These are phyloP conservation scores for Antrozous pallidus DNA, from an alignment of 2,797 vertebrate genomes.

Conservation along the genomic window DNA sequence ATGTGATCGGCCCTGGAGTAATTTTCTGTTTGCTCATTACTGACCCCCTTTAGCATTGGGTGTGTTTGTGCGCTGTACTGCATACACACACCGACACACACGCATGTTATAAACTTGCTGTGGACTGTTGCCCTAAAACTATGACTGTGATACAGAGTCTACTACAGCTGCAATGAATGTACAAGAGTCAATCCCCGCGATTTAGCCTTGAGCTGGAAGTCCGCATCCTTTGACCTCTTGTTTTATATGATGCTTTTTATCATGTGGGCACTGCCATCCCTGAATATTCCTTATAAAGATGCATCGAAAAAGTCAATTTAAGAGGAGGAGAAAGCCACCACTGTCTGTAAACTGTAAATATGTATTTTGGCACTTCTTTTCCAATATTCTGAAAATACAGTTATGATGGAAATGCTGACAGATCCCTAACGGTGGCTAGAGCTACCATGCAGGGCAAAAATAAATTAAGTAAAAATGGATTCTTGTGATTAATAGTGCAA, in stretches of 20 bases:
- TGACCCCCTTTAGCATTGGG: background rate
- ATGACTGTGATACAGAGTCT: conserved; percentile 13
- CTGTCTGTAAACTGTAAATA: conserved; percentile 74
- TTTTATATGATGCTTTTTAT: conserved; percentile 46
- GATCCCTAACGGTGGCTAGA: conserved; percentile 39
- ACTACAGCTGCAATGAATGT: background rate
- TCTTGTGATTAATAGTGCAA: conserved; percentile 67
- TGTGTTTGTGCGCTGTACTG: conserved; percentile 36
- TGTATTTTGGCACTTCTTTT: conserved; percentile 65
- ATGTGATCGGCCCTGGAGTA: background rate
- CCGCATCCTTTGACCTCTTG: conserved; percentile 41
- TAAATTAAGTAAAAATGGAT: conserved; percentile 64
- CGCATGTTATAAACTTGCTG: conserved; percentile 43
- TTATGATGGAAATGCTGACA: conserved; percentile 59
- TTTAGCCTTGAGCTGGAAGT: conserved; percentile 35
- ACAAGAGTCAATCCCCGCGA: background rate
- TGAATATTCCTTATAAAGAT: conserved; percentile 53
- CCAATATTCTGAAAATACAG: conserved; percentile 57
- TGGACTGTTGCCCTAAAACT: conserved; percentile 22
- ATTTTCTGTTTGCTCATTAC: conserved; percentile 28
- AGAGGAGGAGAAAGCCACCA: conserved; percentile 65
- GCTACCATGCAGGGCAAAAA: conserved; percentile 67
- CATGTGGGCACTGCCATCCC: conserved; percentile 53
- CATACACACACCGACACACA: background rate
- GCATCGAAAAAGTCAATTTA: conserved; percentile 49